A percentile compares a stretch with the other conserved stretches of the same genome.
These are phyloP conservation scores for Drosophila picticornis DNA, from an alignment of 2,888 invertebrate species.

Conservation along the genomic window DNA sequence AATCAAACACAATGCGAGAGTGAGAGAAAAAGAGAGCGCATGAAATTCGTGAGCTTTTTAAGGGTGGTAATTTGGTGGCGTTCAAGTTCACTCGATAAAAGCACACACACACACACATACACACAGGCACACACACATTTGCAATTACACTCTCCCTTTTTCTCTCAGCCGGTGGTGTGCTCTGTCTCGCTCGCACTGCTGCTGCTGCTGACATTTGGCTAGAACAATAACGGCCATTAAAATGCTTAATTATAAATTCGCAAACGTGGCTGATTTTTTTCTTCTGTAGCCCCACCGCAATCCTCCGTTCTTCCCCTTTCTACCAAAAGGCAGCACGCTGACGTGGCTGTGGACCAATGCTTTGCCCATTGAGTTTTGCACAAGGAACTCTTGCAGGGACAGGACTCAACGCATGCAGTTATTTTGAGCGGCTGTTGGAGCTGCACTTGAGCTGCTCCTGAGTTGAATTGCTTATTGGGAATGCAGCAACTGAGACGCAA, in stretches of 20 bases:
- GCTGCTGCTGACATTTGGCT: slow-evolving; percentile 48
- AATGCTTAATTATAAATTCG: slow-evolving; percentile 84
- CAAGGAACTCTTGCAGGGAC: neutral
- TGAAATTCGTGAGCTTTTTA: slow-evolving; percentile 57
- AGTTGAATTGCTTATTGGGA: slow-evolving; percentile 44
- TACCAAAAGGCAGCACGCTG: slow-evolving; percentile 25
- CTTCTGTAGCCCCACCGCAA: slow-evolving; percentile 35
- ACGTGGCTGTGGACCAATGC: slow-evolving; percentile 39
- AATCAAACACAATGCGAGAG: slow-evolving; percentile 61
- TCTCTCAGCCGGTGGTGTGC: neutral
- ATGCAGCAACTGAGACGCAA: slow-evolving; percentile 3
- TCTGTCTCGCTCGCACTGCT: slow-evolving; percentile 40
- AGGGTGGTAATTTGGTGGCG: slow-evolving; percentile 80
- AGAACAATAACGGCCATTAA: slow-evolving; percentile 83
- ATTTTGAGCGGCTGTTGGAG: slow-evolving; percentile 2
- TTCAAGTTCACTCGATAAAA: slow-evolving; percentile 69
- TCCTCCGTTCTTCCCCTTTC: neutral
- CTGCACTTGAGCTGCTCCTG: slow-evolving; percentile 48
- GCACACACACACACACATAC: slow-evolving; percentile 40
- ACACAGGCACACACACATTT: slow-evolving; percentile 14
- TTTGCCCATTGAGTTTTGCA: neutral
- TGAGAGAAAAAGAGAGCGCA: slow-evolving; percentile 15
- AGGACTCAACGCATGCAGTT: slow-evolving; percentile 16
- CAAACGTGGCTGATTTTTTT: slow-evolving; percentile 78
- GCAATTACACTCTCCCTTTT: neutral